Percentiles rank a stretch among this genome's conserved stretches.
These are phyloP conservation scores for Triplophysa siluroides DNA, from an alignment of 2,113 vertebrate species.

Conservation along the genomic window DNA sequence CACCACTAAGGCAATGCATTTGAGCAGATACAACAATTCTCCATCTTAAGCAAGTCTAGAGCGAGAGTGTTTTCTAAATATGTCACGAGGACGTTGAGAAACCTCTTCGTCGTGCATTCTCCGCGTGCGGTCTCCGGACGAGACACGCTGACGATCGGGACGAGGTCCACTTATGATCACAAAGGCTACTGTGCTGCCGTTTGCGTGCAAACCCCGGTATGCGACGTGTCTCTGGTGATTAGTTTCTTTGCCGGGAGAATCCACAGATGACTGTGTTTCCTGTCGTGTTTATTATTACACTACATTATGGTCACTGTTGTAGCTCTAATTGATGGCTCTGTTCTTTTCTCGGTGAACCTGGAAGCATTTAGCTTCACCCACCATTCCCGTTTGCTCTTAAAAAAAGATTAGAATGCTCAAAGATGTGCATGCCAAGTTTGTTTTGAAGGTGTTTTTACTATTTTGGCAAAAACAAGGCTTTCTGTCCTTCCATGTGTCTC, in stretches of 20 bases:
- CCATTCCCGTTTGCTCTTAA: conserved; percentile 30
- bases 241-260: conserved; percentile 51
- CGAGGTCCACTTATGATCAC: conserved; percentile 36
- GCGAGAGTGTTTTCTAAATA: conserved; percentile 33
- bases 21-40: background rate
- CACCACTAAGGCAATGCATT: too few relatives aligned
- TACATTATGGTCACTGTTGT: conserved; percentile 50
- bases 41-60: background rate
- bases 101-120: conserved; percentile 9
- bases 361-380: conserved; percentile 50
- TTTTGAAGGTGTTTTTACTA: conserved; percentile 13
- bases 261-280: conserved; percentile 51
- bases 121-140: conserved; percentile 25
- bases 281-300: conserved; percentile 56
- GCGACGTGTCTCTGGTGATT: conserved; percentile 53
- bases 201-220: conserved; percentile 53
- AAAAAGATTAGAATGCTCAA: conserved; percentile 28
- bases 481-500: background rate
- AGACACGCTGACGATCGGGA: conserved; percentile 9
- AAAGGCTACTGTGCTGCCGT: conserved; percentile 52
- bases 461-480: background rate
- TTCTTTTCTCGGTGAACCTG: conserved; percentile 41
- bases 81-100: conserved; percentile 23
- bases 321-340: conserved; percentile 50
- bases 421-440: conserved; percentile 10